A percentile compares a stretch with the other conserved stretches of the same genome.
phyloP scores from a whole-genome alignment of 2,113 vertebrate genomes.

The Melanerpes formicivorus region DNA sequence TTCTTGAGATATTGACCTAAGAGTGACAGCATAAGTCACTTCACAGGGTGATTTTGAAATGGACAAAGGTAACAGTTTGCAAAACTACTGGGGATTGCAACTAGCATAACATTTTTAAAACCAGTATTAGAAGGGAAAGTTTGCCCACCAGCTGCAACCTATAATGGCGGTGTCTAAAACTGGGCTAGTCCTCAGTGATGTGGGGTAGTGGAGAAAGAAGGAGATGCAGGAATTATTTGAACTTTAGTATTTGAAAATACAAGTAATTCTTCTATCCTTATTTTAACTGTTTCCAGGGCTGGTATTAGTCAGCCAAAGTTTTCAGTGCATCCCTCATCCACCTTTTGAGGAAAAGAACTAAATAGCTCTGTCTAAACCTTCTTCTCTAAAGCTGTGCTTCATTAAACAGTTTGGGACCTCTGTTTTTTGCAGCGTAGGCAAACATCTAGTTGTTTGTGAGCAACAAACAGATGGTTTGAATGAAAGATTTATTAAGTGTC shows the following conservation, averaged over 20 bases:
- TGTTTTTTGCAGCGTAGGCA: conserved; percentile 32
- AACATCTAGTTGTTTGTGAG: neutral
- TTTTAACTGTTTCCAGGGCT: neutral
- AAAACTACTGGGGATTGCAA: neutral
- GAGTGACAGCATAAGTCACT: neutral
- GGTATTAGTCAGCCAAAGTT: neutral
- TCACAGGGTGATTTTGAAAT: neutral
- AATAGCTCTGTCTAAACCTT: neutral
- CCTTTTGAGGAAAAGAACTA: neutral
- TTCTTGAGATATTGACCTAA: neutral
- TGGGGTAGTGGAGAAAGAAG: neutral
- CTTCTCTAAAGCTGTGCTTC: neutral
- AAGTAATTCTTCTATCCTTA: neutral
- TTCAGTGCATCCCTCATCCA: neutral
- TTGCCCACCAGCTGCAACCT: neutral
- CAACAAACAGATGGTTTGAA: conserved; percentile 45
- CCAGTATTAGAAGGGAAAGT: neutral
- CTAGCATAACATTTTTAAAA: neutral
- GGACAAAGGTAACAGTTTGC: neutral
- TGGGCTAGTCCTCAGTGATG: neutral
- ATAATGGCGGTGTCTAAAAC: neutral
- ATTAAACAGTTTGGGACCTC: neutral
- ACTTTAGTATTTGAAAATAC: neutral
- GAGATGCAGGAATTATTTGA: neutral
- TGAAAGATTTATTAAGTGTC: conserved; percentile 51